Conservation (phyloP, 2,797 vertebrate genomes). For the Bradypodion pumilum region DNA sequence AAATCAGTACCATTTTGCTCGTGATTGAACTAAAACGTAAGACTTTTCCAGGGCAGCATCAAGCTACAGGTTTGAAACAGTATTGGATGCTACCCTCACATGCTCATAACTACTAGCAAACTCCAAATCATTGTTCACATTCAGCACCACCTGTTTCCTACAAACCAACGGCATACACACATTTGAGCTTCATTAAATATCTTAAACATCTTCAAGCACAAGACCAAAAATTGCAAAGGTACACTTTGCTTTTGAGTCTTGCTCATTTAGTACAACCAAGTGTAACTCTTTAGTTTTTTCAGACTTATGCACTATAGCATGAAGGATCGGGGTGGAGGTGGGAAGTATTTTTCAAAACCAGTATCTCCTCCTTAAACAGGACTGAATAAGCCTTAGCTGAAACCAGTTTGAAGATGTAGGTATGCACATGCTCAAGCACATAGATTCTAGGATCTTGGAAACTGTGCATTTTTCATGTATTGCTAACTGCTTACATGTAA, state of each 20-base stretch:
- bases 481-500: neutral
- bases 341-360: too few species aligned
- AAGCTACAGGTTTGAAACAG: accelerated
- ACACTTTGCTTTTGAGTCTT: neutral
- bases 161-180: too few species aligned
- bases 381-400: neutral
- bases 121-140: constrained; percentile 14
- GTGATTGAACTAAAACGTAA: neutral
- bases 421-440: neutral
- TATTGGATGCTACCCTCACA: constrained; percentile 30
- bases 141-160: too few species aligned
- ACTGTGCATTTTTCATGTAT: neutral
- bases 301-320: neutral
- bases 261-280: neutral
- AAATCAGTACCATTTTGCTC: neutral
- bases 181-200: too few species aligned
- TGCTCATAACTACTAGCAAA: neutral
- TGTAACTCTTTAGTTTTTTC: neutral
- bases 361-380: neutral
- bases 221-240: neutral
- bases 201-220: neutral
- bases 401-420: neutral
- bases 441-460: neutral
- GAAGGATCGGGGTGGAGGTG: neutral
- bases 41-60: neutral